Conservation (phyloP, 2,797 vertebrate species). For the Betta splendens region DNA sequence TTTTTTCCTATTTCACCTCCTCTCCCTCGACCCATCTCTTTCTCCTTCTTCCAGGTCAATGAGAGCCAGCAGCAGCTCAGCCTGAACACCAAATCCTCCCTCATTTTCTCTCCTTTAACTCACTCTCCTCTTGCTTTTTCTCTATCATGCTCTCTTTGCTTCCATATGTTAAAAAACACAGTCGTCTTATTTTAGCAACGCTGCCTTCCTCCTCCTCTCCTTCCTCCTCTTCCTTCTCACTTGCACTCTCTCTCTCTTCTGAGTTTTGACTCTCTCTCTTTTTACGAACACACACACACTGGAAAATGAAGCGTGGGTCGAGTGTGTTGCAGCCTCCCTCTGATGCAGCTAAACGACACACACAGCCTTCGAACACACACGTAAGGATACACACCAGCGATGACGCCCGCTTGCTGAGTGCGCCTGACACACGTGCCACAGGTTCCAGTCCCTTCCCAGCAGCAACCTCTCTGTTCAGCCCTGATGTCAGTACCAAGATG, state of each 20-base stretch:
- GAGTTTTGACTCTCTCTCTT: constrained; percentile 65
- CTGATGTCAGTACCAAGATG: constrained; percentile 96
- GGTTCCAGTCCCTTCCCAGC: constrained; percentile 73
- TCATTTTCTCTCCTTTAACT: constrained; percentile 25
- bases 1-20: constrained; percentile 12
- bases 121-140: constrained; percentile 4
- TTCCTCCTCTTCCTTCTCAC: constrained; percentile 45
- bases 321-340: constrained; percentile 70
- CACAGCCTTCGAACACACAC: constrained; percentile 52
- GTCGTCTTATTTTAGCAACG: constrained; percentile 62
- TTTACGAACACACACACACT: constrained; percentile 25
- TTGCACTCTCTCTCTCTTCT: constrained; percentile 46
- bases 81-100: constrained; percentile 40
- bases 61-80: constrained; percentile 57
- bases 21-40: neutral
- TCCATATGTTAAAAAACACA: constrained; percentile 59
- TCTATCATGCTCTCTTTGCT: constrained; percentile 54
- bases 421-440: constrained; percentile 3
- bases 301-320: constrained; percentile 76
- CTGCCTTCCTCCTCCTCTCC: constrained; percentile 55
- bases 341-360: constrained; percentile 64
- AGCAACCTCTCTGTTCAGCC: constrained; percentile 93
- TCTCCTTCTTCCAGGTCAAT: constrained; percentile 66
- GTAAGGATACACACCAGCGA: constrained; percentile 26
- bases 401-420: constrained; percentile 22